phyloP scores from a whole-genome alignment of 2,888 invertebrate species.

The Scaptomyza reducta region DNA sequence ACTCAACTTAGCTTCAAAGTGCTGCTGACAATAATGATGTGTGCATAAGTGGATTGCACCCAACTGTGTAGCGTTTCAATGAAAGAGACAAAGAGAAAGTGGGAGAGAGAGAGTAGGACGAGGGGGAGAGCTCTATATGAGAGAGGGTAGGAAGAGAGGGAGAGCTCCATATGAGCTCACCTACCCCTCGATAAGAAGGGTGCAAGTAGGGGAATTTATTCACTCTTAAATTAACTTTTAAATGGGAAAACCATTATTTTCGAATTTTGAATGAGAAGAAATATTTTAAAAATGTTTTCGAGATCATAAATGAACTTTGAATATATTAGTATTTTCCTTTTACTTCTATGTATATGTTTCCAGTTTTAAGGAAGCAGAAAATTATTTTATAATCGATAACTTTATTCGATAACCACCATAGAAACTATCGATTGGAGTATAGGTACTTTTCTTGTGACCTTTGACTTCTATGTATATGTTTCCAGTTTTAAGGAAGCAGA shows the following conservation, averaged over 20 bases:
- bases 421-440: not conserved
- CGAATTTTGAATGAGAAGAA: not conserved
- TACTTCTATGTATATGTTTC: no score
- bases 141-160: no score
- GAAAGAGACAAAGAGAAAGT: not conserved
- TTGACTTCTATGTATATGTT: no score
- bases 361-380: no score
- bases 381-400: no score
- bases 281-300: not conserved
- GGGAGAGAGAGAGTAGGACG: no score
- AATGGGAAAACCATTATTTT: not conserved
- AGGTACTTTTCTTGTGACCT: not conserved
- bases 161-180: not conserved
- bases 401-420: not conserved
- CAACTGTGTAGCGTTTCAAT: slow-evolving; percentile 2
- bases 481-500: no score
- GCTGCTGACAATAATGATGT: slow-evolving; percentile 70
- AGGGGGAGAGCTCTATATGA: no score
- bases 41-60: slow-evolving; percentile 62
- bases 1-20: slow-evolving; percentile 2
- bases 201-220: not conserved
- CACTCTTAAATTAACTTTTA: not conserved
- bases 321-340: no score
- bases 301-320: no score
- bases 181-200: not conserved